Evolutionary conservation across 37 sponge, comb jelly and placozoan species (phyloP).

Genomic region (Diacarnus erythraeanus): DNA sequence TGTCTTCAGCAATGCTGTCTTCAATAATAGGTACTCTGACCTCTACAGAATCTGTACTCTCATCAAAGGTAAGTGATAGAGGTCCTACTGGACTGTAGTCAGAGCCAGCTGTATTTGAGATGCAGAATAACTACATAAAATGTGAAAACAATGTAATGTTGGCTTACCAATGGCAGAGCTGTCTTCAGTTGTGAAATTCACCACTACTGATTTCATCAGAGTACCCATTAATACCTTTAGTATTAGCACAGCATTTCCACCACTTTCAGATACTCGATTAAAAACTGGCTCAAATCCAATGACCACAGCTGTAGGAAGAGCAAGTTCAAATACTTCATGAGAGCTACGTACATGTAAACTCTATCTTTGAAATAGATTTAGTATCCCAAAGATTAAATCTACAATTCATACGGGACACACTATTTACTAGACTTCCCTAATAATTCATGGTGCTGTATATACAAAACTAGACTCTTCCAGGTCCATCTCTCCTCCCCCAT

Average conservation of each 20-base stretch:
- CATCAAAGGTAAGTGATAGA: constrained; percentile 1
- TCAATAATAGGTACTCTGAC: not conserved
- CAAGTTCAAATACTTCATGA: too few species aligned
- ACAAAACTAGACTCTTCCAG: too few species aligned
- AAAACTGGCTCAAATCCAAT: not conserved
- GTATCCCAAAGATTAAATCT: too few species aligned
- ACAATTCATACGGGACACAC: too few species aligned
- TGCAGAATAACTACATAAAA: too few species aligned
- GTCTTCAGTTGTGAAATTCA: not conserved
- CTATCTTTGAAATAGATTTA: too few species aligned
- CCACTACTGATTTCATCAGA: not conserved
- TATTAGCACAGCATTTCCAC: not conserved
- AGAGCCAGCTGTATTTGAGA: constrained; percentile 1
- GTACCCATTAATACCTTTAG: not conserved
- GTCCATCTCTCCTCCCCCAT: too few species aligned
- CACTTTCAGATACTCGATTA: not conserved
- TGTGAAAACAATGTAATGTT: not conserved
- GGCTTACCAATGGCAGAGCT: not conserved
- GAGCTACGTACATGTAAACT: too few species aligned
- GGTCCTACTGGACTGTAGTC: constrained; percentile 9
- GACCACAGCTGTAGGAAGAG: not conserved
- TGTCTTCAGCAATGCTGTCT: constrained; percentile 5
- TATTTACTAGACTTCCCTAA: too few species aligned
- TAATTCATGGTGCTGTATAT: too few species aligned
- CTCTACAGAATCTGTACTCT: not conserved